A percentile compares a stretch with the other conserved stretches of the same genome.
phyloP scores from a whole-genome alignment of 2,113 vertebrate genomes.

The Sialia sialis region DNA sequence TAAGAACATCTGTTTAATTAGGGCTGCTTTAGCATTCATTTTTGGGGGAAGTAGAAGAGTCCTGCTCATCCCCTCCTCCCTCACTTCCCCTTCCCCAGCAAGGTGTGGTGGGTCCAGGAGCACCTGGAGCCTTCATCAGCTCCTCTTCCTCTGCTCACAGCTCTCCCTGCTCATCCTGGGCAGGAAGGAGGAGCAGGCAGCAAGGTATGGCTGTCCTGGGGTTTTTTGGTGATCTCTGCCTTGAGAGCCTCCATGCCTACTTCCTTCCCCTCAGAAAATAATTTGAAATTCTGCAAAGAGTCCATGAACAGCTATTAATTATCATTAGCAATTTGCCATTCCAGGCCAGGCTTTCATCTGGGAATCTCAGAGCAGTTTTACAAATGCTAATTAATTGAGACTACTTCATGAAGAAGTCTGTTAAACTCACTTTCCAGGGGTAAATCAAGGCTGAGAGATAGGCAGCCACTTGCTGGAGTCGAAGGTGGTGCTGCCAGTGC shows the following conservation, averaged over 20 bases:
- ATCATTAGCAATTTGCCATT: conserved; percentile 61
- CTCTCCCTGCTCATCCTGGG: background rate
- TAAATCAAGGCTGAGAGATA: conserved; percentile 34
- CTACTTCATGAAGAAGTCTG: conserved; percentile 19
- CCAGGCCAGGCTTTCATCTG: conserved; percentile 48
- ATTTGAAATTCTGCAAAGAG: conserved; percentile 20
- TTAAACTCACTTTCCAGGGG: conserved; percentile 49
- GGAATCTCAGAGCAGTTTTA: conserved; percentile 44
- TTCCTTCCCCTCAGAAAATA: background rate
- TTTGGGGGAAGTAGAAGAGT: background rate
- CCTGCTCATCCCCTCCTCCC: background rate
- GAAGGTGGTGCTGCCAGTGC: background rate
- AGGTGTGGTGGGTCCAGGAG: background rate
- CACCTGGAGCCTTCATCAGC: background rate
- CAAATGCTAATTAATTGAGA: conserved; percentile 60
- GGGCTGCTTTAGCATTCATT: background rate
- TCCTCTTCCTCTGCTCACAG: background rate
- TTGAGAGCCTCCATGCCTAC: background rate
- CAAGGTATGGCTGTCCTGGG: background rate
- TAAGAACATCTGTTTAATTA: conserved; percentile 58
- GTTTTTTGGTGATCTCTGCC: background rate
- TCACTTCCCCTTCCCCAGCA: background rate
- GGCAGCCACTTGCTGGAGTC: background rate
- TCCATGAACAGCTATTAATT: conserved; percentile 58
- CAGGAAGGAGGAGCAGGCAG: background rate